phyloP scores from a whole-genome alignment of 2,113 vertebrate genomes.

The Ciconia boyciana region DNA sequence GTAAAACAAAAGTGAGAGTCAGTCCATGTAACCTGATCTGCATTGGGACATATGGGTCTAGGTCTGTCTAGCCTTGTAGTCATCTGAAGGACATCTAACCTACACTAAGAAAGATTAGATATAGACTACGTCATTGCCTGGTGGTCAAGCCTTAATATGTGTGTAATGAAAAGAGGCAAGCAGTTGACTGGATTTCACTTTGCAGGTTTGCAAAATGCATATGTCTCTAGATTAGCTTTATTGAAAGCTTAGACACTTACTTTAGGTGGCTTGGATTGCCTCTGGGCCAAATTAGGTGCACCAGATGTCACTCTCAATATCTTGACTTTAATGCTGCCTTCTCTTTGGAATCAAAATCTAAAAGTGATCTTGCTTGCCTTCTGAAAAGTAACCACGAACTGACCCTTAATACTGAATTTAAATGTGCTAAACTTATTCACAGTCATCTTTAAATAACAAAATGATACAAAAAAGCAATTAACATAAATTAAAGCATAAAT shows the following conservation, averaged over 20 bases:
- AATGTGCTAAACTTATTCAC: background rate
- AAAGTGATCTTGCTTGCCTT: background rate
- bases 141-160: background rate
- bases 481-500: constrained; percentile 20
- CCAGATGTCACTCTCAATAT: background rate
- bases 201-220: background rate
- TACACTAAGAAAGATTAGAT: background rate
- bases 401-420: background rate
- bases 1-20: background rate
- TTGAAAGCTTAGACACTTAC: background rate
- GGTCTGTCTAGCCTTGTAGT: background rate
- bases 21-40: background rate
- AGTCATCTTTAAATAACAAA: background rate
- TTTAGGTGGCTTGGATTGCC: background rate
- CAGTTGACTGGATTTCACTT: background rate
- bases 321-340: background rate
- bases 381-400: background rate
- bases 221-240: background rate
- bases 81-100: background rate
- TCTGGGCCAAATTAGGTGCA: background rate
- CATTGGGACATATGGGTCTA: background rate
- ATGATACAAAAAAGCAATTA: background rate
- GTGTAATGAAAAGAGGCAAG: background rate
- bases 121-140: background rate
- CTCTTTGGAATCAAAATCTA: background rate